phyloP scores from a whole-genome alignment of 2,797 vertebrate species.

The Anabas testudineus region DNA sequence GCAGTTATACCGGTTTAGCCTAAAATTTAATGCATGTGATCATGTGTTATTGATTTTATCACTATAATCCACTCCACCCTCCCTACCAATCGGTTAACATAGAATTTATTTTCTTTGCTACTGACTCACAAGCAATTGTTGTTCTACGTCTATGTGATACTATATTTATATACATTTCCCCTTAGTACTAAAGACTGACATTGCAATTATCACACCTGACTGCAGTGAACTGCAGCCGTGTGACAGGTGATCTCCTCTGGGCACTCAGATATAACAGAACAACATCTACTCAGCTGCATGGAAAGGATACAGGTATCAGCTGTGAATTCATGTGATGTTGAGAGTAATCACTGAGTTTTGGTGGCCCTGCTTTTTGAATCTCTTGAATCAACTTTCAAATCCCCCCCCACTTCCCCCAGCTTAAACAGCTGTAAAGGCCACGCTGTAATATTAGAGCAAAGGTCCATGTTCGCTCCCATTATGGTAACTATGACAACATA shows the following conservation, averaged over 20 bases:
- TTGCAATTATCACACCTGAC: constrained; percentile 6
- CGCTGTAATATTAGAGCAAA: background rate
- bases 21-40: too few species aligned
- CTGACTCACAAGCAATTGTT: background rate
- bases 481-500: background rate
- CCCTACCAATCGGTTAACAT: background rate
- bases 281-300: background rate
- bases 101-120: background rate
- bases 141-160: too few species aligned
- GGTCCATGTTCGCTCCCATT: background rate
- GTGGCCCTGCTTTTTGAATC: background rate
- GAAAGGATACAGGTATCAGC: background rate
- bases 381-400: too few species aligned
- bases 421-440: background rate
- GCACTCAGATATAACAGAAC: background rate
- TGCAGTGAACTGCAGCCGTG: background rate
- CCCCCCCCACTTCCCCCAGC: background rate
- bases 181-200: background rate
- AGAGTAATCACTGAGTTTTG: too few species aligned
- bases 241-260: constrained; percentile 7
- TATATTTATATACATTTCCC: constrained; percentile 5
- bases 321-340: background rate
- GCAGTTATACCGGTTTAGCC: too few species aligned
- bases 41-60: too few species aligned
- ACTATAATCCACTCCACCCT: background rate